Base-by-base conservation (phyloP, 2,888 invertebrate genomes). In the Toxonevra muliebris region DNA sequence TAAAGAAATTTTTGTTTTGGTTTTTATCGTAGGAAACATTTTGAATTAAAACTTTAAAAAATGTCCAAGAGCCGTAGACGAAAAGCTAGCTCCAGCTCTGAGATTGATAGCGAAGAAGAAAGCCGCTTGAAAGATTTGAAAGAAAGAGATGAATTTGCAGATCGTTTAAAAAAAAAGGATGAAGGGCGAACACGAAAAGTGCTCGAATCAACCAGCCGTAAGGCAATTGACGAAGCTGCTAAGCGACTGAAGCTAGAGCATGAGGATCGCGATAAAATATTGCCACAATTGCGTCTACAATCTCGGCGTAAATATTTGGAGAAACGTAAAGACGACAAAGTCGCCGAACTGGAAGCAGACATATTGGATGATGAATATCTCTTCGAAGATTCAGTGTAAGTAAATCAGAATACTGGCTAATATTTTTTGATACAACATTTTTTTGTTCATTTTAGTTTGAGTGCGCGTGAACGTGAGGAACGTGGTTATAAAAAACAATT, bases 341-440 rank as follows among this genome's bases (percentile, higher is more conserved):
- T 98, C 45, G 90, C 93, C 11, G 98, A 99, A 83, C 86, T 99
- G 61, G 98, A 98, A 86, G 94, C 93, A 8, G 97, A 97, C 80
- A 94, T 99, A 68, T 87, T 91, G 58, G 99, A 99, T 85, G 99
- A 99, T 87, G 97, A 98, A 85, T 96, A 94, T 82, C 88, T 98
- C 0, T 99, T 98, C 85, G 92, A 93, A 64, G 94, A 95, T 72
- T 90, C 92, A 81, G 88, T 92, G 93, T 96, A 89, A 89, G 91
- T 88, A 2, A 20, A 50, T 7, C 30, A 2, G 7, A 30, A 30
- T 30, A 30, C 41, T 12, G 41, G 12, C 8, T 43, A 7, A 9
- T 20, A 30, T 52, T 50, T 58, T 50, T 10, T 17, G 17, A 53
- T 15, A 41, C 53, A 45, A 65, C 66, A 52, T 20, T 30, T 10